Base-by-base conservation (phyloP, 2,797 vertebrate species). In the Ceryle rudis region DNA sequence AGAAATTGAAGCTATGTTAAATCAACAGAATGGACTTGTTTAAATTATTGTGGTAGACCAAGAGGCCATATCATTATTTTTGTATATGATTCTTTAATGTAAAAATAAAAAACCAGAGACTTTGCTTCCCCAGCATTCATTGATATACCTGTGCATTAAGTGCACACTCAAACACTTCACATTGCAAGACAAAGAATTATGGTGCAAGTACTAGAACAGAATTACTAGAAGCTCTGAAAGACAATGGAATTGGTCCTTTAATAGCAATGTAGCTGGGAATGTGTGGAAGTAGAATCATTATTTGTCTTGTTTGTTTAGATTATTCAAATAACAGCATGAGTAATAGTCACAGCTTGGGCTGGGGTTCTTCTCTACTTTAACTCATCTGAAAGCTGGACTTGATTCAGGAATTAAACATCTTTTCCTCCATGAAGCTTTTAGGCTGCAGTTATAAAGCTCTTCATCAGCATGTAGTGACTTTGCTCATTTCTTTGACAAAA, bases 61-160 rank as follows among this genome's bases (percentile, higher is more conserved):
- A 94, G 93, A 97, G 89, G 87, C 69, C 84, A 92, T 81, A 33
- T 64, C 39, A 93, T 90, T 93, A 86, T n/a, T 95, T 97, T 93
- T 89, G 60, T 33, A 29, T 90, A 73, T 65, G 55, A 70, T 89
- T 64, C 49, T 90, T 93, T 89, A 96, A 96, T 94, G 89, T 74
- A 88, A 93, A 96, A 96, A 89, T 90, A 79, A 93, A 93, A 95
- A 74, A 8, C 1, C 19, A 47, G 46, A 66, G 44, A 28, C 20
- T 83, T 91, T 90, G 16, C 61, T 87, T 85, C 52, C 26, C 60
- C 22, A 71, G 46, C n/a, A 65, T 79, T 89, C 93, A 62, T 81
- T 71, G 89, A 93, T 89, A 54, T 69, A 94, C 60, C 81, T 81
- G 13, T 80, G 42, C 57, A 52, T 82, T 95, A 93, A 94, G 70